Evolutionary conservation across 2,113 vertebrate genomes (phyloP), one percentile per base, ranked within the genome.

Genomic region (Acanthochromis polyacanthus): DNA sequence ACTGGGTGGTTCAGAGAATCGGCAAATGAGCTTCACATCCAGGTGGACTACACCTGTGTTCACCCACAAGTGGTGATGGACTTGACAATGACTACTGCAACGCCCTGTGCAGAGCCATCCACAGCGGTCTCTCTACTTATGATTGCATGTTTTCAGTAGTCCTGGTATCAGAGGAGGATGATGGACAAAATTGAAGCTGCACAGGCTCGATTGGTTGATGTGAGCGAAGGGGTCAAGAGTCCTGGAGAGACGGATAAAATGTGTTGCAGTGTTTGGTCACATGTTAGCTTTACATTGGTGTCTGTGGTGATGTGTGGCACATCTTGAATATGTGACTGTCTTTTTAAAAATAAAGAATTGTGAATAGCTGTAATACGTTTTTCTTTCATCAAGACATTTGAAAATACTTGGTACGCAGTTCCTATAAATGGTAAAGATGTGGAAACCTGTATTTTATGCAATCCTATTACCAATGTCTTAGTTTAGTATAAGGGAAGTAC

Each of bases 1-100:
- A 99, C 94, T 99, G 98, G 98, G 98, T 99, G 74, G 98, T 99
- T 68, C 98, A 99, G 83, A 97, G 98, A 95, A 99, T 99, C 73
- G 98, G 98, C 88, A 99, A 99, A 92, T 99, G 94, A 96, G 73
- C 66, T 50, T 15, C 48, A 20, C 28, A 36, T 56, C 57, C 48
- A 61, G 22, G 62, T 25, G 20, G 53, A 71, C 55, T 14, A 45
- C 71, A 66, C 71, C 68, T 66, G 32, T 48, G 10, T 65, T 68
- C 71, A 63, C 75, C 59, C 16, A 19, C 53, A 58, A 30, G 78
- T 32, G 78, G 73, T 71, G 71, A 52, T 30, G 66, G 77, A 85
- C 74, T 81, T 73, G 43, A 58, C 62, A 56, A 8, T 70, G 81
- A 71, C 68, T 59, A 58, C 57, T 74, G 71, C 81, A 61, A 32